phyloP scores from a whole-genome alignment of 2,113 vertebrate species.

The Bambusicola thoracicus region DNA sequence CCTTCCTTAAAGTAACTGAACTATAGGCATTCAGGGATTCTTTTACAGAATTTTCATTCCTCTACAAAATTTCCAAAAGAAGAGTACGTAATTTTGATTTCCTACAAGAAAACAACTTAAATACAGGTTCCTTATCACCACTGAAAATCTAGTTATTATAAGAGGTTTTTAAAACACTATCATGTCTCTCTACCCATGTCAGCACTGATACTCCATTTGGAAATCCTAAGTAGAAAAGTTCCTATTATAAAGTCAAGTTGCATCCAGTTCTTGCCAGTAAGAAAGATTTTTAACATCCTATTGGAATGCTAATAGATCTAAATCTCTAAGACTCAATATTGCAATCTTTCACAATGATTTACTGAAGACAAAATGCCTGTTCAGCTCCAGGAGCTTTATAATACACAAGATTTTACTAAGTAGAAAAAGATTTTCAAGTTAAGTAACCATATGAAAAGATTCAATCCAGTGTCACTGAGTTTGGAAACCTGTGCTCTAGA shows the following conservation, averaged over 20 bases:
- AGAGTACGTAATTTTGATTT: constrained; percentile 44
- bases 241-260: constrained; percentile 74
- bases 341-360: constrained; percentile 69
- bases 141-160: constrained; percentile 47
- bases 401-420: constrained; percentile 39
- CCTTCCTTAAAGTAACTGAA: constrained; percentile 30
- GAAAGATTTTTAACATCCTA: constrained; percentile 38
- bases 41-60: neutral
- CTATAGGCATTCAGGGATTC: neutral
- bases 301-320: constrained; percentile 68
- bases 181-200: neutral
- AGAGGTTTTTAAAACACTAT: constrained; percentile 15
- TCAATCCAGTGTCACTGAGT: constrained; percentile 26
- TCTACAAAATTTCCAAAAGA: constrained; percentile 1
- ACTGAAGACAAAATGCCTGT: constrained; percentile 30
- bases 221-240: constrained; percentile 66
- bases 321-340: constrained; percentile 62
- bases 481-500: constrained; percentile 1
- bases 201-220: neutral
- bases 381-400: constrained; percentile 31
- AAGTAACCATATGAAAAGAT: constrained; percentile 47
- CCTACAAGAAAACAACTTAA: constrained; percentile 38
- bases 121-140: constrained; percentile 1
- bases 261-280: constrained; percentile 66
- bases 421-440: constrained; percentile 49